These are phyloP conservation scores for Chaetophractus vellerosus DNA, from an alignment of 2,797 vertebrate species.

Conservation along the genomic window DNA sequence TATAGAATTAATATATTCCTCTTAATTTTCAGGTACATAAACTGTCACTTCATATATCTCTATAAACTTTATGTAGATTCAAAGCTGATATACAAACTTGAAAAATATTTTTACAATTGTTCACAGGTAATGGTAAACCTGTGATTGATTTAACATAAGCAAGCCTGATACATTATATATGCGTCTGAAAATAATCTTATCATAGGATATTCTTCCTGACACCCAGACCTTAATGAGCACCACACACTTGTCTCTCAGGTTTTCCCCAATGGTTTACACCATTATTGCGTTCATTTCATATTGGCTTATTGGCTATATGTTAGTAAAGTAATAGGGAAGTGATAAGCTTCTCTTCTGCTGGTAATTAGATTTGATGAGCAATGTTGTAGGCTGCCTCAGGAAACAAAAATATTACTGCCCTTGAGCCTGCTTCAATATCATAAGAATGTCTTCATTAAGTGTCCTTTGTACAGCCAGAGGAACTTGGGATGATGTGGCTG, in stretches of 20 bases:
- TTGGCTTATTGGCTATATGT: not conserved
- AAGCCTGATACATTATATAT: constrained; percentile 54
- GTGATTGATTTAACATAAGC: constrained; percentile 63
- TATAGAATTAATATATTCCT: not conserved
- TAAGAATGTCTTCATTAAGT: constrained; percentile 63
- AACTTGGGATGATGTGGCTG: not conserved
- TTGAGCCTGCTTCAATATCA: not conserved
- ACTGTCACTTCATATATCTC: not conserved
- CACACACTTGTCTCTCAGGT: not conserved
- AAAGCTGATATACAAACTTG: not conserved
- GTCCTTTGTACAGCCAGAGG: not conserved
- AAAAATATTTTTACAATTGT: constrained; percentile 66
- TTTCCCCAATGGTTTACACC: not conserved
- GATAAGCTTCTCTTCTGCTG: constrained; percentile 51
- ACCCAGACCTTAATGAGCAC: not conserved
- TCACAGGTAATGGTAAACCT: constrained; percentile 57
- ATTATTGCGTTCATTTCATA: constrained; percentile 56
- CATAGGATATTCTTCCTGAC: constrained; percentile 60
- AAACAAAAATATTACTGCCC: constrained; percentile 52
- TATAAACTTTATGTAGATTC: not conserved
- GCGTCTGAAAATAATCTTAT: constrained; percentile 61
- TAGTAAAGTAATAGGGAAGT: constrained; percentile 68
- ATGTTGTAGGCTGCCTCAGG: constrained; percentile 11
- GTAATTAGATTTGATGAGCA: constrained; percentile 66
- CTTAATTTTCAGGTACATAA: not conserved